Percentiles rank a stretch among this genome's conserved stretches.
Conservation (phyloP, 2,797 vertebrate genomes). For the Melanotaenia parkinsoni region DNA sequence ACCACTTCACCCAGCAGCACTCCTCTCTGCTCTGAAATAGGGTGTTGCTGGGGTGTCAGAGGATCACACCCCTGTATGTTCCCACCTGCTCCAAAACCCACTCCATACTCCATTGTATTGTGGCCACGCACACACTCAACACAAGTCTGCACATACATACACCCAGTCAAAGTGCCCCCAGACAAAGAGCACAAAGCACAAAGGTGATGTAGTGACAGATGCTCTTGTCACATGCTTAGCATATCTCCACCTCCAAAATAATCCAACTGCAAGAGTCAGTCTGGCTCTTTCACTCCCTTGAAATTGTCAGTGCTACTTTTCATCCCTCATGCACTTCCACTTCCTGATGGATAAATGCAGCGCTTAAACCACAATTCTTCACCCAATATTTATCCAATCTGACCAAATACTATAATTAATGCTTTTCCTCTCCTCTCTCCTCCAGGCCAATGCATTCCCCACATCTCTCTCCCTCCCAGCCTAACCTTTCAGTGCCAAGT, state of each 20-base stretch:
- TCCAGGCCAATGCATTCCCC: constrained; percentile 59
- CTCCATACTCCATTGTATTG: constrained; percentile 35
- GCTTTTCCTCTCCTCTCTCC: constrained; percentile 49
- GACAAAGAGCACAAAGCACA: constrained; percentile 71
- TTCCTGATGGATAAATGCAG: constrained; percentile 43
- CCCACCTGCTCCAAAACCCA: constrained; percentile 69
- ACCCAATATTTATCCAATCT: constrained; percentile 77
- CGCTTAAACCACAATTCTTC: constrained; percentile 60
- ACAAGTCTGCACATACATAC: constrained; percentile 25
- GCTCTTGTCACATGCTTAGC: constrained; percentile 68
- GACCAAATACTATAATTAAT: constrained; percentile 78
- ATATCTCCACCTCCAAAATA: constrained; percentile 70
- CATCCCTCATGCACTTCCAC: constrained; percentile 38
- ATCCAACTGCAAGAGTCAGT: constrained; percentile 43
- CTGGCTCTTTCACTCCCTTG: constrained; percentile 14
- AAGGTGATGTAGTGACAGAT: constrained; percentile 78
- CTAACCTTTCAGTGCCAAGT: constrained; percentile 79
- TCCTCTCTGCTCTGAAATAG: constrained; percentile 68
- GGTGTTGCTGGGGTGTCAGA: constrained; percentile 80
- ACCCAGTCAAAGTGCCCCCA: constrained; percentile 47
- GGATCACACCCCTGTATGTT: constrained; percentile 76
- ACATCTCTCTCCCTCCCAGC: constrained; percentile 34
- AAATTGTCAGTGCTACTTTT: constrained; percentile 28
- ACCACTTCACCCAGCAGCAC: constrained; percentile 55
- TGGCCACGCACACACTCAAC: constrained; percentile 24